These are phyloP conservation scores for Drosophila borborema DNA, from an alignment of 2,888 invertebrate species.

Conservation along the genomic window DNA sequence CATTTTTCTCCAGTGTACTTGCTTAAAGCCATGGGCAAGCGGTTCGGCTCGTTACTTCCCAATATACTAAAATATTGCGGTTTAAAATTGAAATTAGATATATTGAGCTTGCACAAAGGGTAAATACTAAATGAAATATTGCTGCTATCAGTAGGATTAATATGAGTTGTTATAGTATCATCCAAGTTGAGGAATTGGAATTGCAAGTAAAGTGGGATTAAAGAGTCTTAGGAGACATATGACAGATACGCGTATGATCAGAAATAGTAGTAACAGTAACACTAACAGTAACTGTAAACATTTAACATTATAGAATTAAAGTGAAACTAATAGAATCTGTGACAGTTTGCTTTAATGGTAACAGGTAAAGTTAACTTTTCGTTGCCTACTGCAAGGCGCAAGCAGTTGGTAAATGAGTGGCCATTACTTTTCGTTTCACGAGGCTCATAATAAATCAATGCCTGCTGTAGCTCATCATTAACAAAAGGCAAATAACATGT, in stretches of 20 bases:
- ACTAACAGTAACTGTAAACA: not conserved
- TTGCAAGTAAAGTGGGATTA: not conserved
- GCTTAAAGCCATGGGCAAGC: conserved; percentile 11
- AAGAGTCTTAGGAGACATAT: not conserved
- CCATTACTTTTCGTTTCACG: conserved; percentile 37
- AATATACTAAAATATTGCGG: conserved; percentile 24
- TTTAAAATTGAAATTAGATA: conserved; percentile 16
- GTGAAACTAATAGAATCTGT: not conserved
- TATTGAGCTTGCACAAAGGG: not conserved
- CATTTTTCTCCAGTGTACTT: not conserved
- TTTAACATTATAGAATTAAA: not conserved
- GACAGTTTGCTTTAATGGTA: not conserved
- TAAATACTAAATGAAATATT: not conserved
- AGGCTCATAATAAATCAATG: conserved; percentile 63
- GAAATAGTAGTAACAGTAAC: not conserved
- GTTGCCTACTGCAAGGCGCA: conserved; percentile 25
- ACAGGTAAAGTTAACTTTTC: conserved; percentile 3
- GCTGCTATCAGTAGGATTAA: not conserved
- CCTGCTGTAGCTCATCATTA: conserved; percentile 58
- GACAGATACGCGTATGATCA: not conserved
- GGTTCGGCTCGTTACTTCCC: not conserved
- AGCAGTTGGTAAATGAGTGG: conserved; percentile 22
- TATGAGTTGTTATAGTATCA: not conserved
- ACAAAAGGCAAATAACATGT: conserved; percentile 70
- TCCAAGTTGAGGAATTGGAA: not conserved